Conservation (phyloP, 2,888 invertebrate genomes). For the Pyrgus malvae region DNA sequence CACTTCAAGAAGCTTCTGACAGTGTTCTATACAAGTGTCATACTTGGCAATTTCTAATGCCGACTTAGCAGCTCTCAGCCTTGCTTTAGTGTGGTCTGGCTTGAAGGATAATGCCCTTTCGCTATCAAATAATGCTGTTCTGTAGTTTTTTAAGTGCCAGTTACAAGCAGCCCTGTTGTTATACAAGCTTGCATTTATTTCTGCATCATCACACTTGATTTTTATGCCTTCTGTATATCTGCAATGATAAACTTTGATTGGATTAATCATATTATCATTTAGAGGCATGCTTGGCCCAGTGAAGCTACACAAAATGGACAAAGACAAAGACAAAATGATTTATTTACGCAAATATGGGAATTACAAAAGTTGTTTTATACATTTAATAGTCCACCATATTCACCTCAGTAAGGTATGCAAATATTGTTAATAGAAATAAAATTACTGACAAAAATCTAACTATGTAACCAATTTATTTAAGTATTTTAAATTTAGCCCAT, state of each 20-base stretch:
- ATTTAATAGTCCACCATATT: too few relatives aligned
- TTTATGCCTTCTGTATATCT: conserved; percentile 96
- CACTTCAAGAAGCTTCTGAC: conserved; percentile 84
- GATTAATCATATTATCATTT: too few relatives aligned
- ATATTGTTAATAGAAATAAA: too few relatives aligned
- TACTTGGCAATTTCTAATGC: conserved; percentile 85
- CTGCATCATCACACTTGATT: conserved; percentile 85
- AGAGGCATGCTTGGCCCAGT: too few relatives aligned
- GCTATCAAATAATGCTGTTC: conserved; percentile 91
- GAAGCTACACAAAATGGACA: too few relatives aligned
- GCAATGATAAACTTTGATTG: conserved; percentile 33
- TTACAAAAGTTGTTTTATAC: too few relatives aligned
- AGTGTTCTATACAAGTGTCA: conserved; percentile 87
- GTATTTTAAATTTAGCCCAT: too few relatives aligned
- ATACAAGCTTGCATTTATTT: conserved; percentile 91
- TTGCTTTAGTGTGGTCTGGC: conserved; percentile 89
- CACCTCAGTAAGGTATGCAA: too few relatives aligned
- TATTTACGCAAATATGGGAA: too few relatives aligned
- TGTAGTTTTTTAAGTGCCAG: conserved; percentile 90
- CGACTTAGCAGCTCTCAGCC: conserved; percentile 88
- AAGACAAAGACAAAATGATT: too few relatives aligned
- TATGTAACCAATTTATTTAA: too few relatives aligned
- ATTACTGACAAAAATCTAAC: too few relatives aligned
- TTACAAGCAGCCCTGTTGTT: conserved; percentile 96
- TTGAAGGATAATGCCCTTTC: conserved; percentile 89